These are phyloP conservation scores for Arctia plantaginis DNA, from an alignment of 2,888 invertebrate genomes.

Conservation along the genomic window DNA sequence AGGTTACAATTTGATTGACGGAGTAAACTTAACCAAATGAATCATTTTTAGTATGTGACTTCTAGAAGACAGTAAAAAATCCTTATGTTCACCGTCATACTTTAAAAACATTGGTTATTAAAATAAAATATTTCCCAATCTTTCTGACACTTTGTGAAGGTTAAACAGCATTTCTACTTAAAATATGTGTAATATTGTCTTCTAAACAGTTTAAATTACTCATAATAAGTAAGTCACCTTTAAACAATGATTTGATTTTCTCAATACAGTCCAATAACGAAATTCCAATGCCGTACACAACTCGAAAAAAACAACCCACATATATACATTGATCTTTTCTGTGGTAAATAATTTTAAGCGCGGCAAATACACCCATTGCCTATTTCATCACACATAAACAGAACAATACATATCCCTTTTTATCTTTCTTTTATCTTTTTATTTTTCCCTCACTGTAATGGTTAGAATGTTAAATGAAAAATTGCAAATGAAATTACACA, in stretches of 20 bases:
- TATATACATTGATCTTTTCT: constrained; percentile 6
- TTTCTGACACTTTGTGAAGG: background rate
- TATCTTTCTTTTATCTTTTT: constrained; percentile 55
- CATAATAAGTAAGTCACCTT: background rate
- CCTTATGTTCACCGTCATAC: background rate
- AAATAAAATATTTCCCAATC: background rate
- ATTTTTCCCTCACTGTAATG: constrained; percentile 58
- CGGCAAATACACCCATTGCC: constrained; percentile 48
- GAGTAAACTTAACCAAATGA: background rate
- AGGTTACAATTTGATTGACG: background rate
- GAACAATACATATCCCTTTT: constrained; percentile 58
- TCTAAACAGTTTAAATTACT: background rate
- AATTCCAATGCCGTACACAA: background rate
- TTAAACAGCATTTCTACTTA: background rate
- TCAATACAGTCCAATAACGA: background rate
- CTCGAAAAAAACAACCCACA: background rate
- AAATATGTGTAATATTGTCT: background rate
- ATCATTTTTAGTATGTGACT: background rate
- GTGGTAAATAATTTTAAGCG: constrained; percentile 7
- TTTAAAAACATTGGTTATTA: background rate
- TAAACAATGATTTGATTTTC: background rate
- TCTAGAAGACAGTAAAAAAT: background rate
- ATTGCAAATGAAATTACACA: constrained; percentile 70
- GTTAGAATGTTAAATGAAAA: constrained; percentile 70
- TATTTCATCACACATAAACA: constrained; percentile 51